A percentile compares a stretch with the other conserved stretches of the same genome.
Conservation (phyloP, 1,140 invertebrate genomes). For the Trinorchestia longiramus region DNA sequence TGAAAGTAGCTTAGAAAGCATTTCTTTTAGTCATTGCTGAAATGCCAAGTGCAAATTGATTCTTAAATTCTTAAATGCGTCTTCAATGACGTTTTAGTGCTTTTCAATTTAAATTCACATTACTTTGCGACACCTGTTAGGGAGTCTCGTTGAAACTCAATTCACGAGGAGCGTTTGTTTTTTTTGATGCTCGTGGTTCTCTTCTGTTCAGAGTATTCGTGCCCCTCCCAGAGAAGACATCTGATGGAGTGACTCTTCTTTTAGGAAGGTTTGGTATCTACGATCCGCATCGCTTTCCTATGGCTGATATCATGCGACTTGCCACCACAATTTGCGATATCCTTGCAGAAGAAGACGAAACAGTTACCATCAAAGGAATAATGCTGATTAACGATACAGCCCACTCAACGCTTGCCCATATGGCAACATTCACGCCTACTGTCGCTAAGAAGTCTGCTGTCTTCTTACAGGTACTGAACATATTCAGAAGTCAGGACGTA, state of each 20-base stretch:
- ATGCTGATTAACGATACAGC: not conserved
- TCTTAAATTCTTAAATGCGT: not conserved
- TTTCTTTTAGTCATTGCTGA: not conserved
- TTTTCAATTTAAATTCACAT: not conserved
- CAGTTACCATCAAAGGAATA: conserved; percentile 31
- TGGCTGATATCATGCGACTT: conserved; percentile 41
- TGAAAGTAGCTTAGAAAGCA: not conserved
- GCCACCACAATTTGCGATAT: conserved; percentile 22
- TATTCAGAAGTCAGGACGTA: not conserved
- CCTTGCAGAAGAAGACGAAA: conserved; percentile 29
- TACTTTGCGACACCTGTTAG: not conserved
- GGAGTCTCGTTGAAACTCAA: not conserved
- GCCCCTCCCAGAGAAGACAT: conserved; percentile 38
- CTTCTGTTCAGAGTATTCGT: conserved; percentile 24
- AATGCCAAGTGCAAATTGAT: not conserved
- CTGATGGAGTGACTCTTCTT: conserved; percentile 18
- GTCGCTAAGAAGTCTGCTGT: conserved; percentile 17
- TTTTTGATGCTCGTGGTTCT: not conserved
- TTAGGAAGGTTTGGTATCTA: conserved; percentile 47
- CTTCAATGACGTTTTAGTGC: not conserved
- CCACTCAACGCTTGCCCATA: not conserved
- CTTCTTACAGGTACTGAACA: conserved; percentile 32
- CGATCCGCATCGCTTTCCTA: conserved; percentile 22
- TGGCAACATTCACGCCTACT: conserved; percentile 32
- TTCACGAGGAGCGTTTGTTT: not conserved